Base-by-base conservation (phyloP, 2,113 vertebrate genomes). In the Etia nguti region DNA sequence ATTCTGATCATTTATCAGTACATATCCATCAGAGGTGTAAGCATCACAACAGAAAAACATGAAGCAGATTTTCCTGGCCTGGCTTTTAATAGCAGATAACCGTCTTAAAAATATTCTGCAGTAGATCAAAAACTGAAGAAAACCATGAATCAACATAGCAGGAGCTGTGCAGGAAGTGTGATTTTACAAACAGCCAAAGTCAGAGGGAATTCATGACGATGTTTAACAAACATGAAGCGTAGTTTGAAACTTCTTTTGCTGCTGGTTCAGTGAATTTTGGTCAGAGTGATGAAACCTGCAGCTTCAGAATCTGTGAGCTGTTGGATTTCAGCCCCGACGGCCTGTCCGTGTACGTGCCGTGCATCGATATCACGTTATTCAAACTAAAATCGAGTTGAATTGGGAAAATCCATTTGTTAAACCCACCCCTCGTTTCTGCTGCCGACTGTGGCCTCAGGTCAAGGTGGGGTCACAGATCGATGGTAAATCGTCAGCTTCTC, bases 301-400 rank as follows among this genome's bases (percentile, higher is more conserved):
- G 26, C 56, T 29, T 57, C 56, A 29, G 24, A 29, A 2, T 7
- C 2, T 57, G 24, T 29, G 56, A 57, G 24, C 56, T 59, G 24
- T 8, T 1, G 0, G 18, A 6, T 15, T 1, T 57, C 55, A 57
- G 24, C 1, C 8, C 31, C 15, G 3, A 18, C 4, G 22, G 22
- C 55, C 3, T 29, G 12, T 34, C 31, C 4, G 26, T 29, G 26
- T 3, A 29, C 29, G 29, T 31, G 29, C 29, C 29, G 29, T 57
- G 7, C 13, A 59, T 59, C 26, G 15, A 18, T 3, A 4, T 59
- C 57, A 0, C 1, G 1, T 59, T 59, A 59, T 31, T 59, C 57
- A 31, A 26, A 59, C 26, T 59, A 10, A 59, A 31, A 31, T 31
- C 31, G 5, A 31, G 4, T 31, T 31, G 31, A 31, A 31, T 5